These are phyloP conservation scores for Nothura maculosa DNA, from an alignment of 2,797 vertebrate species.

Conservation along the genomic window DNA sequence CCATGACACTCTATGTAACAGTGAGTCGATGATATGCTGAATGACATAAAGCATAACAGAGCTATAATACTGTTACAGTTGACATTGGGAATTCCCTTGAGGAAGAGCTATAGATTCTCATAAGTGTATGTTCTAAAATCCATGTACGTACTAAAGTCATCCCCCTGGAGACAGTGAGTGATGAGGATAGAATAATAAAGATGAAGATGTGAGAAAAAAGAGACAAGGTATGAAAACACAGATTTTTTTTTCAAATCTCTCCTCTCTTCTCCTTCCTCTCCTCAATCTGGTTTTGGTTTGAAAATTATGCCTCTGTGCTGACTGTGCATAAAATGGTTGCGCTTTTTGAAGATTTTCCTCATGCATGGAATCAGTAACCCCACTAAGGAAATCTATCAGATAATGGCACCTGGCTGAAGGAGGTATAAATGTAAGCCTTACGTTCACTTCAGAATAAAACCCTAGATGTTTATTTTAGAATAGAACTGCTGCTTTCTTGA, in stretches of 20 bases:
- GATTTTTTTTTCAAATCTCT: not conserved
- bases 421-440: not conserved
- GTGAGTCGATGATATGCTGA: not conserved
- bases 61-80: not conserved
- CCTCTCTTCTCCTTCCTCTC: not conserved
- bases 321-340: not conserved
- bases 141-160: fast-evolving
- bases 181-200: not conserved
- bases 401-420: not conserved
- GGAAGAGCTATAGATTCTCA: not conserved
- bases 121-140: not conserved
- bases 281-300: not conserved
- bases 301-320: not conserved
- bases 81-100: not conserved
- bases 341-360: not conserved
- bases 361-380: not conserved
- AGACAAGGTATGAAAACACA: not conserved
- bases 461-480: not conserved
- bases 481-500: not conserved
- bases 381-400: not conserved
- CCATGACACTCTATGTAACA: fast-evolving
- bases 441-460: not conserved
- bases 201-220: not conserved
- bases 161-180: not conserved
- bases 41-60: not conserved